phyloP scores from a whole-genome alignment of 1,140 invertebrate genomes.

The Drosophila kohkoa region DNA sequence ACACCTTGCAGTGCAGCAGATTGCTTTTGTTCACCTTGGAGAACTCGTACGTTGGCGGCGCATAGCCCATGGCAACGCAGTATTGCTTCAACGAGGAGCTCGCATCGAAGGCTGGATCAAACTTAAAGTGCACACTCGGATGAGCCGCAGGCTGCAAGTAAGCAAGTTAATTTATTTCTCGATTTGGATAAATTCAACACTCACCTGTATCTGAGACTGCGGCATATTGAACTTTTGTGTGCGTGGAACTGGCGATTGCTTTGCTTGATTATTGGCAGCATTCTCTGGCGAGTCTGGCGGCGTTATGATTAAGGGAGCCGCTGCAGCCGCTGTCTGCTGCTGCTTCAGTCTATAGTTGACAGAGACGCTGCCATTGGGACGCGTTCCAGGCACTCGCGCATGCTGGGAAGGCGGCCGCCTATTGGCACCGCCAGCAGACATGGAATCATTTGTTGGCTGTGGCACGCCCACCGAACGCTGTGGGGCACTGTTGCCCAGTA shows the following conservation, averaged over 20 bases:
- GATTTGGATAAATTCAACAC: background rate
- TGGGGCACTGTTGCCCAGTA: slow-evolving; percentile 63
- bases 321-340: slow-evolving; percentile 26
- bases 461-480: slow-evolving; percentile 9
- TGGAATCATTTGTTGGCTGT: slow-evolving; percentile 11
- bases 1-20: slow-evolving; percentile 61
- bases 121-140: slow-evolving; percentile 14
- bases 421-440: background rate
- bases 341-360: slow-evolving; percentile 68
- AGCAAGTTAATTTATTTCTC: background rate
- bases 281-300: slow-evolving; percentile 59
- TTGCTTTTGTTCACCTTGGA: slow-evolving; percentile 42
- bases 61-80: slow-evolving; percentile 49
- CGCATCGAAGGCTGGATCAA: slow-evolving; percentile 47
- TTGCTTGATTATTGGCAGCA: background rate
- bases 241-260: background rate
- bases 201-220: slow-evolving; percentile 2
- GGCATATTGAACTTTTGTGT: background rate
- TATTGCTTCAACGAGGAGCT: slow-evolving; percentile 55
- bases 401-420: slow-evolving; percentile 28
- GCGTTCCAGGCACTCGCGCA: slow-evolving; percentile 28
- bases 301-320: slow-evolving; percentile 37
- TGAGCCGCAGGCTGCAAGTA: background rate
- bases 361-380: slow-evolving; percentile 34
- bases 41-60: slow-evolving; percentile 54